Base-by-base conservation (phyloP, 2,113 vertebrate species). In the Oxyura jamaicensis region DNA sequence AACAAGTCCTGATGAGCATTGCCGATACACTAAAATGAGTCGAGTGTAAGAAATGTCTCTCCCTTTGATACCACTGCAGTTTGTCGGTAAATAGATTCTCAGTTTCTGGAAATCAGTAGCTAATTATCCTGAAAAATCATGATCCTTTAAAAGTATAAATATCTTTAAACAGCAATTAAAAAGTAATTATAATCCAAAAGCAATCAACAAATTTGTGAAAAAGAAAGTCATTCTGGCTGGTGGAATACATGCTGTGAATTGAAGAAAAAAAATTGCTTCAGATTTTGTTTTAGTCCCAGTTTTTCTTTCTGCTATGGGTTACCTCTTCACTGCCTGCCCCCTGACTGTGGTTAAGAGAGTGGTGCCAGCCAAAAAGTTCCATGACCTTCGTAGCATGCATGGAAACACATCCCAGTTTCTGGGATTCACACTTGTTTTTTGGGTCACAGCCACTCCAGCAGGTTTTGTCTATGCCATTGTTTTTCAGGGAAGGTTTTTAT, bases 91-190 rank as follows among this genome's bases (percentile, higher is more conserved):
- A 71, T 5, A 42, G 2, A n/a, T 74, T 46, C 18, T 80, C 75
- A 67, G 22, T 88, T 90, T 88, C 88, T 93, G 41, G 52, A 86
- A 94, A 71, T 74, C 42, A 68, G 56, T 19, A 86, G 33, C 33
- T 83, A 94, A 90, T 93, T 88, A 93, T 52, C 46, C 41, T 87
- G 91, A 71, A 95, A 96, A 90, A 85, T 86, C 22, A 13, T 22
- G 29, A 56, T 77, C 85, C 52, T 83, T 74, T 72, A 78, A 81
- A 39, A 90, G 60, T 44, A 85, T 86, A 94, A 93, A 83, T 91
- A 86, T 81, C 29, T 94, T 86, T 81, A 88, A 95, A 91, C 33
- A 91, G 60, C 21, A 91, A 91, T 88, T 96, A 80, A 86, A 81
- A 88, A 94, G 67, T 90, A 78, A 93, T 93, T 91, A 56, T 46